Base-by-base conservation (phyloP, 2,113 vertebrate species). In the Empidonax traillii region DNA sequence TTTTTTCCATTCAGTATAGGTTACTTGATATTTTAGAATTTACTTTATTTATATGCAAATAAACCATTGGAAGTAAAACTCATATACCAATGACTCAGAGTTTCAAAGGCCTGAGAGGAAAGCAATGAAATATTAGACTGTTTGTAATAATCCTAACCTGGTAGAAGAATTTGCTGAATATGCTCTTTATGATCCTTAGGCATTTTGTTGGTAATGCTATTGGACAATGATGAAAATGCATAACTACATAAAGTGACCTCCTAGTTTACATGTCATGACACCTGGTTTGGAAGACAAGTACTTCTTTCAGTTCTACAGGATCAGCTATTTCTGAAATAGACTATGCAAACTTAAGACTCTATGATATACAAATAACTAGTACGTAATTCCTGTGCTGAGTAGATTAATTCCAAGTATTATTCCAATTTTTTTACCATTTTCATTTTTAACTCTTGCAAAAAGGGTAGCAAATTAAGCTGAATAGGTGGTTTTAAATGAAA, bases 161-260 rank as follows among this genome's bases (percentile, higher is more conserved):
- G 47, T 55, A 87, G 67, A 88, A 88, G 58, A 92, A 92, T 55
- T 69, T 95, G 92, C 90, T 94, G 90, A 88, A 61, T 84, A 23
- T 21, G n/a, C 19, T 47, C 41, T 94, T 93, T 49, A 63, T 13
- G 44, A 55, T 65, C 62, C 62, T 82, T 15, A 53, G 49, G 72
- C 49, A n/a, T 75, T 94, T 94, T 77, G 22, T 56, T 58, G 86
- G 51, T 63, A 94, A 78, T 47, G 35, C 66, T 66, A 74, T 4
- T n/a, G 68, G 90, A 69, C 61, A 93, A 44, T 66, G 78, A 93
- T 43, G 66, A 93, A 95, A 96, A 95, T 85, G 23, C 28, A 3
- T 8, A 61, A 76, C 37, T 78, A 65, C 55, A 91, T 47, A 74
- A 92, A 82, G 73, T 37, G 31, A 79, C 35, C 71, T 93, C 59